Base-by-base conservation (phyloP, 2,888 invertebrate species). In the Calameuta filiformis region DNA sequence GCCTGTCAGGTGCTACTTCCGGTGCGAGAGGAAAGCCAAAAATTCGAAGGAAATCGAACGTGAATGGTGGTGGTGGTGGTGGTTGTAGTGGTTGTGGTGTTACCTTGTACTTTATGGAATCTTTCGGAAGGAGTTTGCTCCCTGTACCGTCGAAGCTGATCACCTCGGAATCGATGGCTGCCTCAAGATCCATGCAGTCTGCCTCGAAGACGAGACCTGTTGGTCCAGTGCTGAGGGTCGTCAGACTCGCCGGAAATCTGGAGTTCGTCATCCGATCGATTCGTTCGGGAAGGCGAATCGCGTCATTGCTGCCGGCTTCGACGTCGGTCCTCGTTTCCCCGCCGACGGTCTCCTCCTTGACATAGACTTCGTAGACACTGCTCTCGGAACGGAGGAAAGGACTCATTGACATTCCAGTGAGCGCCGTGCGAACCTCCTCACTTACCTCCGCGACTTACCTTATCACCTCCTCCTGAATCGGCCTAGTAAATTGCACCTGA, bases 281-380 rank as follows among this genome's bases (percentile, higher is more conserved):
- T 40, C 40, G 40, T 40, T 40, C 40, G 15, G 40, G 40, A 40
- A 40, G 40, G 4, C 40, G 15, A 40, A 15, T 40, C 15, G 40
- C 15, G 15, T 15, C 40, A 40, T 40, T 40, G 40, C 40, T 40
- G 40, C 40, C 40, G 40, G 40, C 40, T 4, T 40, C 40, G 15
- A 82, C 78, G 73, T 85, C 84, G 76, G 80, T 82, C 73, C 82
- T 82, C 33, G 81, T 82, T 34, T 86, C 85, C 6, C 81, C 75
- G 15, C 79, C 84, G 68, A 79, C 33, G 35, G 80, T 76, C 37
- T 75, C 81, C 73, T 89, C 90, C 71, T 89, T 90, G 75, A 90
- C 89, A 79, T 89, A 90, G 30, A 90, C 90, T 83, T 90, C 90
- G 80, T 90, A 90, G 74, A 90, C 88, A 73, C 90, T 90, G 80